Evolutionary conservation across 2,888 invertebrate species (phyloP).

Genomic region (Neria commutata): DNA sequence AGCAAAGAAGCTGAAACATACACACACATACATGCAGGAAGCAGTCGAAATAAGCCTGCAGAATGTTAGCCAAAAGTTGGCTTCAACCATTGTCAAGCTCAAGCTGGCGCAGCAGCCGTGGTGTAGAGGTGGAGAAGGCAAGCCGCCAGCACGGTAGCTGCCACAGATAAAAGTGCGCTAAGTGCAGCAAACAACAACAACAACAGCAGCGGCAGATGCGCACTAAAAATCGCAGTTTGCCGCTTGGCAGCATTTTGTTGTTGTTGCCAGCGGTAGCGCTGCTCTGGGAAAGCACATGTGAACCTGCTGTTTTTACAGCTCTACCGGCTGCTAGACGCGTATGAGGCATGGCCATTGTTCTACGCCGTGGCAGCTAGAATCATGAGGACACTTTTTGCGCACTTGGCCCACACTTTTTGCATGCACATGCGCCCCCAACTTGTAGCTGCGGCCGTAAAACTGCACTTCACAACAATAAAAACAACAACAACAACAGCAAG

Average conservation of each 20-base stretch:
- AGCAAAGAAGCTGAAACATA: slow-evolving; percentile 27
- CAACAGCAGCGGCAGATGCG: not conserved
- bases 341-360: slow-evolving; percentile 1
- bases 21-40: not conserved
- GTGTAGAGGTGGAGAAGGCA: too few species aligned
- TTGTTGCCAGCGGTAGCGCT: not conserved
- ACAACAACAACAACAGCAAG: too few species aligned
- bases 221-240: not conserved
- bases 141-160: not conserved
- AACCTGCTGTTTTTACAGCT: not conserved
- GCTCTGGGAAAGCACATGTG: not conserved
- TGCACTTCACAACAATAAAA: too few species aligned
- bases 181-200: not conserved
- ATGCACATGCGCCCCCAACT: too few species aligned
- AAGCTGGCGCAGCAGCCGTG: not conserved
- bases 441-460: too few species aligned
- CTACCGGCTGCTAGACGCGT: too few species aligned
- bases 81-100: not conserved
- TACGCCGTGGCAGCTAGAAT: too few species aligned
- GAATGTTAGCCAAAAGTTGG: not conserved
- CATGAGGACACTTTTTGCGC: too few species aligned
- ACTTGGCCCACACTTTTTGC: too few species aligned
- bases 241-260: not conserved
- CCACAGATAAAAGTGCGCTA: not conserved
- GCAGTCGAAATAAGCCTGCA: not conserved